Conservation (phyloP, 2,888 invertebrate species). For the Tetramorium bicarinatum region DNA sequence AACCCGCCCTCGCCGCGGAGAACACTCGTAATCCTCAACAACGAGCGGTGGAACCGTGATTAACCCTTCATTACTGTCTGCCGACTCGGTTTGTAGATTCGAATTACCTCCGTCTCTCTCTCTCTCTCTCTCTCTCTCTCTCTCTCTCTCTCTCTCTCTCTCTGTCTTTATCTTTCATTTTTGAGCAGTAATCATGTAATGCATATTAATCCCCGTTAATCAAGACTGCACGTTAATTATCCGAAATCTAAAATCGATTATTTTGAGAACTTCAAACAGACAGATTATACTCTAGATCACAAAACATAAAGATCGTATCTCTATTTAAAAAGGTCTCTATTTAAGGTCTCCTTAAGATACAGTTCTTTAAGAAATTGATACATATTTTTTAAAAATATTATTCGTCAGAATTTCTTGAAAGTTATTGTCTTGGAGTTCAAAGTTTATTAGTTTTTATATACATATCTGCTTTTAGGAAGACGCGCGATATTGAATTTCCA, state of each 20-base stretch:
- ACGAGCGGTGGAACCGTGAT: slow-evolving; percentile 55
- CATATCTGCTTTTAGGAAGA: background rate
- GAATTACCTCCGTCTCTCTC: background rate
- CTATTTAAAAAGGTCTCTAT: background rate
- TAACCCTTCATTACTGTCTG: slow-evolving; percentile 62
- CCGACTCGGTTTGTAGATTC: slow-evolving; percentile 17
- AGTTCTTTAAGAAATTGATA: background rate
- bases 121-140: background rate
- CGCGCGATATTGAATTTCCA: background rate
- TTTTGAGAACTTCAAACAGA: background rate
- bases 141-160: background rate
- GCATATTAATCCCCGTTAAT: background rate
- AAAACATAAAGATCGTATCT: no score
- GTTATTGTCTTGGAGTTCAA: background rate
- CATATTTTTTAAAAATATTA: background rate
- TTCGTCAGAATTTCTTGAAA: background rate
- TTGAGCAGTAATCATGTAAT: background rate
- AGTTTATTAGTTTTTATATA: background rate
- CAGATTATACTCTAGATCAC: no score
- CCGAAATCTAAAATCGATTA: background rate
- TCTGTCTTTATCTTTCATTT: background rate
- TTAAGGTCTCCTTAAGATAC: background rate
- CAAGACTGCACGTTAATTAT: background rate
- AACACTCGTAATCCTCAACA: slow-evolving; percentile 61
- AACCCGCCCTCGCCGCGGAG: slow-evolving; percentile 1